Conservation (phyloP, 2,888 invertebrate species). For the Macrosoma leucophasiata region DNA sequence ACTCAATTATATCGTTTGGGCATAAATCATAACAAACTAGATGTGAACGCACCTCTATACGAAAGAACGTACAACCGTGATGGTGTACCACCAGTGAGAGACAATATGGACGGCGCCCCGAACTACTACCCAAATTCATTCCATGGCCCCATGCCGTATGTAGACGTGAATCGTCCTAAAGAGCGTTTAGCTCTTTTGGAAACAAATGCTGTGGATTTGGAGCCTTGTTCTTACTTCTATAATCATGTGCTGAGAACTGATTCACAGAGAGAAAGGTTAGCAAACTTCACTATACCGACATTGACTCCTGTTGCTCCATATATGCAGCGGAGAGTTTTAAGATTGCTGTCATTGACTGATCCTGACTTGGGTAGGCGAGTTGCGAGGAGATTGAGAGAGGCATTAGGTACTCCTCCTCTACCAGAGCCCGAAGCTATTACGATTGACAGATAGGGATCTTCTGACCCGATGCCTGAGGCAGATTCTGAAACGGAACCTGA, state of each 20-base stretch:
- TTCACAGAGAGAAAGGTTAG: conserved; percentile 25
- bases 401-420: conserved; percentile 9
- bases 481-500: no score
- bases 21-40: conserved; percentile 43
- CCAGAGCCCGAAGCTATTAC: no score
- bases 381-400: conserved; percentile 8
- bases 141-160: conserved; percentile 83
- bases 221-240: conserved; percentile 85
- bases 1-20: conserved; percentile 50
- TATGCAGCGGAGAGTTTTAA: conserved; percentile 85
- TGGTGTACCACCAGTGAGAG: conserved; percentile 78
- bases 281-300: conserved; percentile 24
- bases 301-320: conserved; percentile 38
- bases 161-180: conserved; percentile 48
- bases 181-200: conserved; percentile 32
- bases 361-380: conserved; percentile 78
- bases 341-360: conserved; percentile 85
- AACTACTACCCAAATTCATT: conserved; percentile 97
- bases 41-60: conserved; percentile 44
- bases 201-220: conserved; percentile 38
- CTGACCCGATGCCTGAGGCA: no score
- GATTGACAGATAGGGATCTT: no score
- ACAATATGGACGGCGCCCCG: conserved; percentile 90
- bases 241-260: conserved; percentile 39
- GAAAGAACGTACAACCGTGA: conserved; percentile 44